phyloP scores from a whole-genome alignment of 1,140 invertebrate species.

The Aricia agestis region DNA sequence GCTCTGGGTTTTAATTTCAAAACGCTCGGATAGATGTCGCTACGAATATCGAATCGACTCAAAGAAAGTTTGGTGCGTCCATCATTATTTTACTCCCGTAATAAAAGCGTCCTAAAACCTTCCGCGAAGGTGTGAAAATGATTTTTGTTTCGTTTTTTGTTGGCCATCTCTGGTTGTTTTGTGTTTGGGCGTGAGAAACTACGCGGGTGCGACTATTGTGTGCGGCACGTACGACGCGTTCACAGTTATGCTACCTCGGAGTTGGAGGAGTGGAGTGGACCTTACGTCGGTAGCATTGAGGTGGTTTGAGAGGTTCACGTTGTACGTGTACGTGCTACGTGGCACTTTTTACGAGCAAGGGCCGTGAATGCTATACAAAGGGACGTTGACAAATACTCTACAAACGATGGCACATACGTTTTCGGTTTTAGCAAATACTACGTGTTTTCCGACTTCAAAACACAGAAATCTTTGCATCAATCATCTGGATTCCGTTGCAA shows the following conservation, averaged over 20 bases:
- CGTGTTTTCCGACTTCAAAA: background rate
- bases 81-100: constrained; percentile 69
- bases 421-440: background rate
- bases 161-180: constrained; percentile 48
- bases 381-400: constrained; percentile 8
- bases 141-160: constrained; percentile 63
- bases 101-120: constrained; percentile 62
- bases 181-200: constrained; percentile 58
- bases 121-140: constrained; percentile 72
- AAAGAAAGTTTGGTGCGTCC: constrained; percentile 51
- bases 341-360: constrained; percentile 29
- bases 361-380: constrained; percentile 16
- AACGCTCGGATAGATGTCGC: constrained; percentile 41
- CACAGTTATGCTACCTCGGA: background rate
- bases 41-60: constrained; percentile 22
- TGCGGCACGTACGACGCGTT: constrained; percentile 36
- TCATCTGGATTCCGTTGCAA: no score
- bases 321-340: constrained; percentile 28
- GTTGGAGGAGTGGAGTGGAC: no score
- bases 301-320: no score
- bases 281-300: no score
- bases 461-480: no score
- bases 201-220: constrained; percentile 28
- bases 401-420: background rate
- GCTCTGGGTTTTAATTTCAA: background rate